Evolutionary conservation across 2,113 vertebrate species (phyloP).

Genomic region (Zosterops lateralis): DNA sequence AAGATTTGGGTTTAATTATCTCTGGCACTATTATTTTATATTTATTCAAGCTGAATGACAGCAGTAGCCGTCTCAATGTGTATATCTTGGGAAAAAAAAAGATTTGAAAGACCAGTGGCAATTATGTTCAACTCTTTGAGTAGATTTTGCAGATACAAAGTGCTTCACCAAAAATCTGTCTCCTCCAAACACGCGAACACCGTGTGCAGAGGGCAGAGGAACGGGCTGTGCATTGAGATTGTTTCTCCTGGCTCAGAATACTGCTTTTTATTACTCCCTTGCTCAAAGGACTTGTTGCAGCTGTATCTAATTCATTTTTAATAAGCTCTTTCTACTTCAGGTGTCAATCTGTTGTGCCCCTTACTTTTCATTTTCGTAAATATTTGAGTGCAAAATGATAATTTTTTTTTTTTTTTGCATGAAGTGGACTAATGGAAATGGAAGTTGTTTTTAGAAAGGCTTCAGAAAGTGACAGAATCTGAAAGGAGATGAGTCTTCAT

Average conservation of each 20-base stretch:
- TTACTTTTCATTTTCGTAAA: slow-evolving; percentile 51
- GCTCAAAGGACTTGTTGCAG: slow-evolving; percentile 19
- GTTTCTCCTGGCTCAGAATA: slow-evolving; percentile 3
- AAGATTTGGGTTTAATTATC: neutral
- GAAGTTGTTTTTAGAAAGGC: neutral
- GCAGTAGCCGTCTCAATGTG: neutral
- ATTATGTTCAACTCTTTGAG: neutral
- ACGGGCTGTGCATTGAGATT: neutral
- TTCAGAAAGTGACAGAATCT: neutral
- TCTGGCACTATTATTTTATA: neutral
- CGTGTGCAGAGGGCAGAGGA: neutral
- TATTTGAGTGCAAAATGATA: neutral
- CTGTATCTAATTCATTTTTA: slow-evolving; percentile 62
- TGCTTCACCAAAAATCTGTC: neutral
- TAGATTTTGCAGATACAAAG: neutral
- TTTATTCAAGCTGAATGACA: neutral
- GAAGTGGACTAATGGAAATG: neutral
- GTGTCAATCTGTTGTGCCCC: slow-evolving; percentile 27
- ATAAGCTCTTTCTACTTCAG: slow-evolving; percentile 48
- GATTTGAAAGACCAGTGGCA: neutral
- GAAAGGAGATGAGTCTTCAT: neutral
- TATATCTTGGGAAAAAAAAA: neutral
- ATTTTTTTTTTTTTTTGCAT: neutral
- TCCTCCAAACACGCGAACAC: neutral
- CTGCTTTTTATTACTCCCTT: slow-evolving; percentile 44